Base-by-base conservation (phyloP, 2,888 invertebrate genomes). In the Dyspetes luteomarginatus region DNA sequence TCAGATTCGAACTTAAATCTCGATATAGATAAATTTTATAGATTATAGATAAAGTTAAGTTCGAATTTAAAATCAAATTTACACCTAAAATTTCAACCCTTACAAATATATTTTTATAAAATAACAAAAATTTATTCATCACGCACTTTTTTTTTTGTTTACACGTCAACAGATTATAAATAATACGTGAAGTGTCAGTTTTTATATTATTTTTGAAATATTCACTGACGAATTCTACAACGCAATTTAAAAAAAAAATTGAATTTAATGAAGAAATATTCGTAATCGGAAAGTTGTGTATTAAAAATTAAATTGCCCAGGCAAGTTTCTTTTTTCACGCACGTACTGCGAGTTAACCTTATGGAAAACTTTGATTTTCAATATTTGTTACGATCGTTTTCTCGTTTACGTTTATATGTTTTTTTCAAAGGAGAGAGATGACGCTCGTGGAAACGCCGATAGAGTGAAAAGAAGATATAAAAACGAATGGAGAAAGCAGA, bases 281-380 rank as follows among this genome's bases (percentile, higher is more conserved):
- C n/a, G n/a, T n/a, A n/a, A n/a, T n/a, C n/a, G n/a, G n/a, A 52
- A 17, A 60, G 50, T 36, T 30, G 58, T 52, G 19, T 75, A 43
- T 50, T 67, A 67, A 75, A 58, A 75, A 75, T 60, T 19, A 48
- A 67, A 75, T 68, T 60, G 19, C 36, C 19, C 75, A 75, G 36
- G 67, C 50, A 68, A 24, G 52, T 69, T 64, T 64, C 15, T 30
- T 41, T 45, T 50, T 41, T 58, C 30, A 36, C 43, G 48, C 60
- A 52, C 60, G 52, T 68, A 43, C 76, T 24, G 50, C 17, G 24
- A n/a, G n/a, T n/a, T n/a, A 28, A 41, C 17, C 12, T n/a, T n/a
- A n/a, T n/a, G 41, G 30, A 69, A 45, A 76, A 69, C 62, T 69
- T 64, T 56, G 45, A 52, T 64, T 76, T 76, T 45, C 76, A 76